phyloP scores from a whole-genome alignment of 2,797 vertebrate species.

The Corythornis leucogaster region DNA sequence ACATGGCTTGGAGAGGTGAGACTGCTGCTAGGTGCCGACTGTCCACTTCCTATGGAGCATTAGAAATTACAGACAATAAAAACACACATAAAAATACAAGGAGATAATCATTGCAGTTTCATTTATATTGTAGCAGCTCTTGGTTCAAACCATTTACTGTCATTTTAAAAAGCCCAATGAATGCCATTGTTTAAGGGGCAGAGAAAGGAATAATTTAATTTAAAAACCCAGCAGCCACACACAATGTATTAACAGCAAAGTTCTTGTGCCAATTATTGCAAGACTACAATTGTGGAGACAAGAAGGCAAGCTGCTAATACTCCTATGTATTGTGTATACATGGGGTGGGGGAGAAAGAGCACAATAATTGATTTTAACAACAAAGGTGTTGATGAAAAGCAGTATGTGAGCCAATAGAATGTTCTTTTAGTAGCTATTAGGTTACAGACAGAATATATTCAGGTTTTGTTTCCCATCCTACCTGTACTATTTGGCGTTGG shows the following conservation, averaged over 20 bases:
- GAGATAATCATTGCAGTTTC: not conserved
- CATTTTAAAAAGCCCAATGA: not conserved
- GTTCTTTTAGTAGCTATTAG: not conserved
- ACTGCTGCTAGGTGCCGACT: conserved; percentile 94
- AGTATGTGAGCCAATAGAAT: not conserved
- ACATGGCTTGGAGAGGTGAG: conserved; percentile 93
- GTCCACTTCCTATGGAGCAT: conserved; percentile 87
- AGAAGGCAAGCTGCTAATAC: not conserved
- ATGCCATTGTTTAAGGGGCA: not conserved
- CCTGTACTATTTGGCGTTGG: conserved; percentile 99
- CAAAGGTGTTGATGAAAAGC: not conserved
- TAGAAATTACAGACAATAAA: not conserved
- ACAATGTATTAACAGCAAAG: not conserved
- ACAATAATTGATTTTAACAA: not conserved
- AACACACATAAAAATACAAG: not conserved
- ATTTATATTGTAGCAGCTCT: not conserved
- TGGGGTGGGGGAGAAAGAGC: not conserved
- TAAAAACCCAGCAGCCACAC: not conserved
- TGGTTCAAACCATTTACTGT: not conserved
- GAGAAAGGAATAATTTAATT: not conserved
- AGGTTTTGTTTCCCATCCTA: conserved; percentile 45
- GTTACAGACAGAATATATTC: not conserved
- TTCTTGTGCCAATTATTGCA: not conserved
- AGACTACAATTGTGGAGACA: not conserved
- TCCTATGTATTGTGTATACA: fast-evolving